phyloP scores from a whole-genome alignment of 2,888 invertebrate genomes.

The Autographa pulchrina region DNA sequence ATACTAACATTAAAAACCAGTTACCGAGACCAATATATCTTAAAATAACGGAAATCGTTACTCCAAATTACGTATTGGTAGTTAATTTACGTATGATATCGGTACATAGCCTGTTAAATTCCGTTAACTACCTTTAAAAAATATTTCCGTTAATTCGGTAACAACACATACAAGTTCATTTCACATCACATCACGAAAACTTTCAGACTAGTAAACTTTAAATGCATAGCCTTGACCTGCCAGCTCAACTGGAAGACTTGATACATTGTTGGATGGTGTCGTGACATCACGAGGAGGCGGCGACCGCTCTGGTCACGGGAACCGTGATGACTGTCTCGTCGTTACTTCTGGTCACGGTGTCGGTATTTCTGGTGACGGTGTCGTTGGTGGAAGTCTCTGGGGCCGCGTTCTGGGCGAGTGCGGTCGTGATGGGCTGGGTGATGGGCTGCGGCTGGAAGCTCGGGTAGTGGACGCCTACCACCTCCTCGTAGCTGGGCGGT shows the following conservation, averaged over 20 bases:
- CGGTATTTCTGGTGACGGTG: background rate
- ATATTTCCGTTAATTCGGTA: constrained; percentile 14
- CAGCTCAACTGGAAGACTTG: constrained; percentile 66
- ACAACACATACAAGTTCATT: constrained; percentile 35
- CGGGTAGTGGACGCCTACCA: constrained; percentile 84
- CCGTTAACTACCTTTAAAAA: constrained; percentile 12
- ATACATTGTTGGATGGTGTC: constrained; percentile 38
- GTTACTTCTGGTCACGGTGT: constrained; percentile 18
- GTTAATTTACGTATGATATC: constrained; percentile 10
- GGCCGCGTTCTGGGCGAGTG: constrained; percentile 70
- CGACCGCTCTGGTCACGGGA: constrained; percentile 64
- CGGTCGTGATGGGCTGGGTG: constrained; percentile 77
- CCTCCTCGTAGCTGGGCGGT: constrained; percentile 86
- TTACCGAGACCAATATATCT: constrained; percentile 22
- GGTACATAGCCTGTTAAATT: constrained; percentile 2
- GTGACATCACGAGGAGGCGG: constrained; percentile 66
- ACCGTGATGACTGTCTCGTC: constrained; percentile 37
- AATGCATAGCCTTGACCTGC: constrained; percentile 61
- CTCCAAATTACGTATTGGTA: constrained; percentile 6
- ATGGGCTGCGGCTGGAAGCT: constrained; percentile 78
- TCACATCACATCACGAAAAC: constrained; percentile 47
- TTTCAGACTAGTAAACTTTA: constrained; percentile 64
- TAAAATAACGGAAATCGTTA: constrained; percentile 26
- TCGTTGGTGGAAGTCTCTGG: constrained; percentile 24
- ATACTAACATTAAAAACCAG: constrained; percentile 28